Conservation (phyloP, 2,888 invertebrate species). For the Drosophila multiciliata region DNA sequence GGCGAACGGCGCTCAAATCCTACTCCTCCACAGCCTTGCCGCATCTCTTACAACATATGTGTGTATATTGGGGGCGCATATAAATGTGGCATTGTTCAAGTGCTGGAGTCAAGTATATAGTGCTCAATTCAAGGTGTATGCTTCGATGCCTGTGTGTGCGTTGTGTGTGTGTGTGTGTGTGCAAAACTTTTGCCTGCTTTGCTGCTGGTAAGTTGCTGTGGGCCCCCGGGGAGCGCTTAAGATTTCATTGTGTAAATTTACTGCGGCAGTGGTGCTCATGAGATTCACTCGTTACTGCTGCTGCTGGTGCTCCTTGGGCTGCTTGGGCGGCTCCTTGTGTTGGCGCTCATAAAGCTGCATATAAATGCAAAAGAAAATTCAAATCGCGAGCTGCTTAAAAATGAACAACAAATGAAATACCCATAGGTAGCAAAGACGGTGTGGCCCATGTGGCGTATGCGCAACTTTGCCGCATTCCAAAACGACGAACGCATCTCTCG, state of each 20-base stretch:
- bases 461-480: slow-evolving; percentile 51
- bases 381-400: slow-evolving; percentile 76
- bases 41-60: slow-evolving; percentile 49
- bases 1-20: slow-evolving; percentile 35
- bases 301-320: slow-evolving; percentile 9
- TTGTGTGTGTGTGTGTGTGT: slow-evolving; percentile 17
- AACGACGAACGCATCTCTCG: background rate
- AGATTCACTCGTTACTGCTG: slow-evolving; percentile 40
- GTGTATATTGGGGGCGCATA: slow-evolving; percentile 44
- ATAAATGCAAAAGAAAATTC: slow-evolving; percentile 65
- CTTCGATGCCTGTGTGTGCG: background rate
- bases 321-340: slow-evolving; percentile 10
- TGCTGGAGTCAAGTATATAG: slow-evolving; percentile 58
- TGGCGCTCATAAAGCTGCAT: slow-evolving; percentile 43
- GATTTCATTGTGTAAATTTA: slow-evolving; percentile 81
- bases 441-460: slow-evolving; percentile 62
- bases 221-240: slow-evolving; percentile 76
- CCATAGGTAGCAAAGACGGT: slow-evolving; percentile 58
- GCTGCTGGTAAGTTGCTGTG: slow-evolving; percentile 40
- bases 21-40: background rate
- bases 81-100: slow-evolving; percentile 74
- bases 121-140: slow-evolving; percentile 55
- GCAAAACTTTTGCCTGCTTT: slow-evolving; percentile 55
- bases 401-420: slow-evolving; percentile 78
- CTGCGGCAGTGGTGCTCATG: slow-evolving; percentile 54